These are phyloP conservation scores for Ictalurus punctatus DNA, from an alignment of 2,113 vertebrate genomes.

Conservation along the genomic window DNA sequence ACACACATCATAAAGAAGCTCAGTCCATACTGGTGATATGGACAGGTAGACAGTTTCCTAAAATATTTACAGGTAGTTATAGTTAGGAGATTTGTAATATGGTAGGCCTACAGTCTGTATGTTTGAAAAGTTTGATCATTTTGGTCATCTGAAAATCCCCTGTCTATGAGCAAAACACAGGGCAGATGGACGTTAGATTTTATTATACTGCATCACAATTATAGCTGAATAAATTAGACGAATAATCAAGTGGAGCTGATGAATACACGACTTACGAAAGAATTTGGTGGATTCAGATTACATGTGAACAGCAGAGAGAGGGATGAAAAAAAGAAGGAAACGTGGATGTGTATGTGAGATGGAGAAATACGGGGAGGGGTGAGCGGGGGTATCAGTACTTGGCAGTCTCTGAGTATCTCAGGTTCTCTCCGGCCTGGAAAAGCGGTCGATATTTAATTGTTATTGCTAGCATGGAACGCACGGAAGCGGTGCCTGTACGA, in stretches of 20 bases:
- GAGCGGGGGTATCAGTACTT: slow-evolving; percentile 73
- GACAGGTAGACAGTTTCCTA: neutral
- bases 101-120: neutral
- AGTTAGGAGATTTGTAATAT: neutral
- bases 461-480: slow-evolving; percentile 88
- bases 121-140: neutral
- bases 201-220: neutral
- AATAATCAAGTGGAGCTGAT: neutral
- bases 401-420: slow-evolving; percentile 83
- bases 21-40: neutral
- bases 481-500: slow-evolving; percentile 83
- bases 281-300: slow-evolving; percentile 63
- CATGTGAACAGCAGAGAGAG: slow-evolving; percentile 65
- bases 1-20: neutral
- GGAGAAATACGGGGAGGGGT: slow-evolving; percentile 60
- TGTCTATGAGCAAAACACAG: neutral
- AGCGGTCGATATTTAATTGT: slow-evolving; percentile 92
- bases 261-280: slow-evolving; percentile 65
- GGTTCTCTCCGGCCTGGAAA: slow-evolving; percentile 82
- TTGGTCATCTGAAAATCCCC: neutral
- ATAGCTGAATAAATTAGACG: slow-evolving; percentile 4
- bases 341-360: slow-evolving; percentile 70
- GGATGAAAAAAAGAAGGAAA: slow-evolving; percentile 53
- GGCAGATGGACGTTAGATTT: neutral
- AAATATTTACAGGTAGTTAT: neutral